A percentile compares a stretch with the other conserved stretches of the same genome.
phyloP scores from a whole-genome alignment of 2,113 vertebrate species.

The Brachionichthys hirsutus region DNA sequence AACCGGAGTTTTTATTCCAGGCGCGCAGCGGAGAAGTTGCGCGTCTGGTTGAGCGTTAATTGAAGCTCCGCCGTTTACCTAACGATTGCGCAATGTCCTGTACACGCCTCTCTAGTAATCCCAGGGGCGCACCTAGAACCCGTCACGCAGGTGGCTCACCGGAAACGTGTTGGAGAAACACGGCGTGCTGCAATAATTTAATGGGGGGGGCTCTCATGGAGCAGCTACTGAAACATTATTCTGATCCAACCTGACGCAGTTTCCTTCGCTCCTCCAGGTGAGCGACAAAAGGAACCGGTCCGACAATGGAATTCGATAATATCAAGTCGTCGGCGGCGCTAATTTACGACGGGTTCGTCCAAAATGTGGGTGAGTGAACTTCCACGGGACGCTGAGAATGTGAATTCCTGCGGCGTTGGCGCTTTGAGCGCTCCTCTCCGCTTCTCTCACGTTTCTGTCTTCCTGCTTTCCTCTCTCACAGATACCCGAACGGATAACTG shows the following conservation, averaged over 20 bases:
- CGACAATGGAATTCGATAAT: slow-evolving; percentile 83
- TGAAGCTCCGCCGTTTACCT: too few relatives aligned
- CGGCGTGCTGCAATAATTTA: too few relatives aligned
- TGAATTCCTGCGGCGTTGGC: too few relatives aligned
- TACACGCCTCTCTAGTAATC: not conserved
- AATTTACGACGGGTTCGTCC: slow-evolving; percentile 88
- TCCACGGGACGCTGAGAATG: too few relatives aligned
- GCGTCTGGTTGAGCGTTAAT: too few relatives aligned
- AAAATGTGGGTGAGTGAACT: slow-evolving; percentile 86
- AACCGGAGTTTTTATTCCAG: too few relatives aligned
- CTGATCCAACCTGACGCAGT: not conserved
- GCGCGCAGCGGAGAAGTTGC: too few relatives aligned
- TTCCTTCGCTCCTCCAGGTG: slow-evolving; percentile 34
- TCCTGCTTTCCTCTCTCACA: slow-evolving; percentile 51
- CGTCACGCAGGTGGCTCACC: slow-evolving; percentile 3
- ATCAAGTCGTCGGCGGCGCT: slow-evolving; percentile 83
- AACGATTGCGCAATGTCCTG: not conserved
- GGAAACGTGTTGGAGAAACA: too few relatives aligned
- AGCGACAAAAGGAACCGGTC: slow-evolving; percentile 25
- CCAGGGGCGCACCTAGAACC: slow-evolving; percentile 57
- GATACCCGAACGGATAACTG: slow-evolving; percentile 87
- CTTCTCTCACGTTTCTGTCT: not conserved
- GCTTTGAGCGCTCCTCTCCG: too few relatives aligned
- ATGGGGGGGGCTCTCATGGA: too few relatives aligned
- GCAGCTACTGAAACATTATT: too few relatives aligned